A percentile compares a stretch with the other conserved stretches of the same genome.
Conservation (phyloP, 2,797 vertebrate genomes). For the Danio kyathit region DNA sequence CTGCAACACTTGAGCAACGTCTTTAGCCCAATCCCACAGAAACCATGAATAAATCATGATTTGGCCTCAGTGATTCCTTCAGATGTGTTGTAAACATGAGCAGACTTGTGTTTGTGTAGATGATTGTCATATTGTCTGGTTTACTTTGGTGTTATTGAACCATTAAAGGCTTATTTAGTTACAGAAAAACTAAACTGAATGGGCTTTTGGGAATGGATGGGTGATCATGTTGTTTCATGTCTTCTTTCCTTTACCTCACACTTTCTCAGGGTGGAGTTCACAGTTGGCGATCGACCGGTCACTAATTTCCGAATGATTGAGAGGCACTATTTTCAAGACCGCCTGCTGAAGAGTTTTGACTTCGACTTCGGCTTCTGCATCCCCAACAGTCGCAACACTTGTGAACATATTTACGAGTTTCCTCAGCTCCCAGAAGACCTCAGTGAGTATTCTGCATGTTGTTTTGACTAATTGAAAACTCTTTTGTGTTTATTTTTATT, state of each 20-base stretch:
- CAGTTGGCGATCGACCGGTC: constrained; percentile 93
- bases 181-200: not conserved
- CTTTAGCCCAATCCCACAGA: constrained; percentile 35
- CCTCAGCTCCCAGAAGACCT: constrained; percentile 96
- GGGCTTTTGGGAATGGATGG: not conserved
- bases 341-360: constrained; percentile 97
- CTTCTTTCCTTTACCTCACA: constrained; percentile 9
- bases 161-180: not conserved
- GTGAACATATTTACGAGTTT: constrained; percentile 99
- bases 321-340: constrained; percentile 96
- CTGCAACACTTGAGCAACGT: not conserved
- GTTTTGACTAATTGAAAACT: not conserved
- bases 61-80: not conserved
- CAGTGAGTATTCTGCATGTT: constrained; percentile 81
- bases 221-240: not conserved
- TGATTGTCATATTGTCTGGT: not conserved
- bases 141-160: not conserved
- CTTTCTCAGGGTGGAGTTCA: constrained; percentile 92
- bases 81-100: constrained; percentile 13
- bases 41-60: constrained; percentile 32
- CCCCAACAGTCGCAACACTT: constrained; percentile 97
- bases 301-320: constrained; percentile 98
- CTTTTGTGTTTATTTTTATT: too few relatives aligned
- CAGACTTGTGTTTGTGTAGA: constrained; percentile 1
- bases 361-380: constrained; percentile 99